A percentile compares a stretch with the other conserved stretches of the same genome.
Conservation (phyloP, 2,113 vertebrate species). For the Podocnemis expansa region DNA sequence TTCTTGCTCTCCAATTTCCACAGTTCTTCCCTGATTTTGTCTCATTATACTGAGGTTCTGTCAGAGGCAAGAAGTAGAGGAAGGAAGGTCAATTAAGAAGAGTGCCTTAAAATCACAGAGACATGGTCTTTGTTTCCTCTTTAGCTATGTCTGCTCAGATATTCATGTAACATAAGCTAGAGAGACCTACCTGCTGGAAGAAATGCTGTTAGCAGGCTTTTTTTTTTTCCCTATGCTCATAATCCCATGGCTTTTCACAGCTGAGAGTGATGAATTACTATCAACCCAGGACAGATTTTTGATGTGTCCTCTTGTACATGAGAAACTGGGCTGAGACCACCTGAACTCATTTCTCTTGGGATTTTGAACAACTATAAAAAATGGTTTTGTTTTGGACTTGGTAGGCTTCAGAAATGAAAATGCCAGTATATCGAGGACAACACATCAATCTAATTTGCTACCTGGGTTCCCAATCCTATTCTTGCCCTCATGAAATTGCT, state of each 20-base stretch:
- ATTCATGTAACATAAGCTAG: constrained; percentile 13
- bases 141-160: background rate
- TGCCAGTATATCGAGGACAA: constrained; percentile 76
- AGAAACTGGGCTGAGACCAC: constrained; percentile 75
- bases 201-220: background rate
- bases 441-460: constrained; percentile 84
- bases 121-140: constrained; percentile 33
- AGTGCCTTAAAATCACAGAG: constrained; percentile 19
- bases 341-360: constrained; percentile 80
- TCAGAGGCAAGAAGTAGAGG: background rate
- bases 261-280: constrained; percentile 76
- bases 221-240: constrained; percentile 43
- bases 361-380: constrained; percentile 82
- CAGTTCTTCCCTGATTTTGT: background rate
- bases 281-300: constrained; percentile 75
- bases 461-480: constrained; percentile 54
- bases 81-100: constrained; percentile 28
- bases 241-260: constrained; percentile 69
- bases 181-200: background rate
- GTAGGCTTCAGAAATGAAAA: constrained; percentile 83
- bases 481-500: constrained; percentile 48
- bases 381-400: constrained; percentile 82
- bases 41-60: constrained; percentile 1
- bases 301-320: constrained; percentile 72
- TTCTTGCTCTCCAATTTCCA: background rate